Percentiles rank a stretch among this genome's conserved stretches.
Evolutionary conservation across 2,113 vertebrate genomes (phyloP).

Genomic region (Anhinga rufa): DNA sequence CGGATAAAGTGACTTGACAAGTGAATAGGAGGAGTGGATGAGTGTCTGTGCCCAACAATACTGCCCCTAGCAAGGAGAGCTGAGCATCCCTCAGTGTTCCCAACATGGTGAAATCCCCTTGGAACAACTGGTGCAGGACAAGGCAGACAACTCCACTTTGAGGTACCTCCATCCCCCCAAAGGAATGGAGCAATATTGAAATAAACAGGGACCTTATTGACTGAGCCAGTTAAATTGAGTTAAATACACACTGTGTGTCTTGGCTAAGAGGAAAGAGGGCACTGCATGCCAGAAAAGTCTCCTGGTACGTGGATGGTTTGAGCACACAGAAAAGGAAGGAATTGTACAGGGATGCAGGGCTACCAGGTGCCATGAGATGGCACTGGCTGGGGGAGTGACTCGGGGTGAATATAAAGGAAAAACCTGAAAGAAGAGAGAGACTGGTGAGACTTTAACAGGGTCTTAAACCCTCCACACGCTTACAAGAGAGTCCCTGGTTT

Average conservation of each 20-base stretch:
- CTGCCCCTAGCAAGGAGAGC: not conserved
- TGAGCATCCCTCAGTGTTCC: not conserved
- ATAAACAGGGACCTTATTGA: not conserved
- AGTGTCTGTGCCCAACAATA: fast-evolving
- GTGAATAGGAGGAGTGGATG: not conserved
- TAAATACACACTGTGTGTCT: not conserved
- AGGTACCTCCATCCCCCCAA: not conserved
- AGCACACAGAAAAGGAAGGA: not conserved
- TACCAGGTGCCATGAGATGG: not conserved
- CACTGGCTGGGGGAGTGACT: not conserved
- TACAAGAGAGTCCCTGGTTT: not conserved
- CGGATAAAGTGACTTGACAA: not conserved
- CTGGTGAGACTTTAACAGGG: not conserved
- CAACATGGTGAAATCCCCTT: not conserved
- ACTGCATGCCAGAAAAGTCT: not conserved
- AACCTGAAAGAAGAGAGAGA: not conserved
- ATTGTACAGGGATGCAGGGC: not conserved
- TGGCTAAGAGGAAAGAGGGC: not conserved
- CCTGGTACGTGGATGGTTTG: not conserved
- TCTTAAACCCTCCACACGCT: not conserved
- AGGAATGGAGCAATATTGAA: not conserved
- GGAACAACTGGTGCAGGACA: not conserved
- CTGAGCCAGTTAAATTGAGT: not conserved
- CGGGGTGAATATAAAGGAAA: not conserved
- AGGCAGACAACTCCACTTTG: not conserved